These are phyloP conservation scores for Indicator maculatus DNA, from an alignment of 2,113 vertebrate genomes.

Conservation along the genomic window DNA sequence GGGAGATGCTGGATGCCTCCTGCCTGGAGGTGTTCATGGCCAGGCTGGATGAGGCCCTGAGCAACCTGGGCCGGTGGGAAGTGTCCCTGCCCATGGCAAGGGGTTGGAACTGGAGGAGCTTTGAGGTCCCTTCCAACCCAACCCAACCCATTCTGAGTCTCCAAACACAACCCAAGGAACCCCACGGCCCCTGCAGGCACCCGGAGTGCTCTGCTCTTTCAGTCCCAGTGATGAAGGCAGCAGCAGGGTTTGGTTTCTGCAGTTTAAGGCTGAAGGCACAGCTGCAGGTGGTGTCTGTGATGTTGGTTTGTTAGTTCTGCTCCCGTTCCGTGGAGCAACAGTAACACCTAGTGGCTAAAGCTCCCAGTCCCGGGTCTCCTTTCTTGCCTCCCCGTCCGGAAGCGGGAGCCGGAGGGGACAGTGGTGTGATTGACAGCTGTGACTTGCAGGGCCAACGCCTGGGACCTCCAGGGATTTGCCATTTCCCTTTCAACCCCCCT, in stretches of 20 bases:
- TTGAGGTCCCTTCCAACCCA: too few species aligned
- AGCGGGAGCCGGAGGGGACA: not conserved
- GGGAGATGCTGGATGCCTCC: too few species aligned
- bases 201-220: not conserved
- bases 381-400: not conserved
- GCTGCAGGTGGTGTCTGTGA: not conserved
- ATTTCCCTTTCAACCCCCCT: constrained; percentile 34
- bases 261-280: not conserved
- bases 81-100: too few species aligned
- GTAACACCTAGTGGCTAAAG: constrained; percentile 68
- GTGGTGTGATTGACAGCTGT: constrained; percentile 43
- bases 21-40: too few species aligned
- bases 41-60: too few species aligned
- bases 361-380: not conserved
- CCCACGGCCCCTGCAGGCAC: not conserved
- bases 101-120: too few species aligned
- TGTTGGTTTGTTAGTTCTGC: not conserved
- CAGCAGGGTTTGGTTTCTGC: not conserved
- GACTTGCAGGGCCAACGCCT: constrained; percentile 20
- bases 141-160: too few species aligned
- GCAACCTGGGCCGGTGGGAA: too few species aligned
- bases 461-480: constrained; percentile 19
- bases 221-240: not conserved
- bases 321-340: constrained; percentile 50
- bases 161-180: too few species aligned